phyloP scores from a whole-genome alignment of 2,888 invertebrate species.

The Temnothorax ravouxi region DNA sequence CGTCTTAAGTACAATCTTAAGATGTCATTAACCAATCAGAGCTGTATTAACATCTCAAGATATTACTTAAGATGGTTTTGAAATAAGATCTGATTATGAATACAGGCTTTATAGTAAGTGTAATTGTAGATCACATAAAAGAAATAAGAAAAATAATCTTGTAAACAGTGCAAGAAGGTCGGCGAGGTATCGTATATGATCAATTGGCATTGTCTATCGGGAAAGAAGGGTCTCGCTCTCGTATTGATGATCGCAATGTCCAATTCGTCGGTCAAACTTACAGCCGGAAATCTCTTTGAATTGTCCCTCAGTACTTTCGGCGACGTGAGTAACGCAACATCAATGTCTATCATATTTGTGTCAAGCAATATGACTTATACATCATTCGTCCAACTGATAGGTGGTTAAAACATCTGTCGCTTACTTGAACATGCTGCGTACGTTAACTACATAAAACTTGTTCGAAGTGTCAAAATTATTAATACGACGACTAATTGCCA shows the following conservation, averaged over 20 bases:
- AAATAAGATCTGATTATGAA: too few relatives aligned
- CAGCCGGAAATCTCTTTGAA: constrained; percentile 79
- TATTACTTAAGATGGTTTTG: too few relatives aligned
- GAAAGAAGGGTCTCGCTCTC: constrained; percentile 63
- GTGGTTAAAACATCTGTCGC: constrained; percentile 72
- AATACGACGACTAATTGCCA: background rate
- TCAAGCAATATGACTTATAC: background rate
- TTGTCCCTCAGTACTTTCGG: constrained; percentile 77
- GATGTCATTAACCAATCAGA: too few relatives aligned
- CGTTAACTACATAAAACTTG: constrained; percentile 56
- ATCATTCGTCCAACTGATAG: constrained; percentile 42
- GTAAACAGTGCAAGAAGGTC: constrained; percentile 67
- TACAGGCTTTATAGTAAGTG: background rate
- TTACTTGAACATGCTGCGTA: constrained; percentile 74
- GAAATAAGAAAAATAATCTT: constrained; percentile 12
- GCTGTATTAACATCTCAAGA: too few relatives aligned
- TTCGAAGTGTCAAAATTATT: constrained; percentile 9
- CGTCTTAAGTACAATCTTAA: too few relatives aligned
- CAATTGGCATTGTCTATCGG: constrained; percentile 72
- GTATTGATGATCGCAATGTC: constrained; percentile 76
- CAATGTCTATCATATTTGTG: background rate
- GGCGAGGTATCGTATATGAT: constrained; percentile 71
- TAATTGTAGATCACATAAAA: background rate
- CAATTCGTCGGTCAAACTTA: constrained; percentile 76
- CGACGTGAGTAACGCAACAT: constrained; percentile 59